Evolutionary conservation across 1,140 invertebrate species (phyloP).

Genomic region (Pseudobourletiella spinata): DNA sequence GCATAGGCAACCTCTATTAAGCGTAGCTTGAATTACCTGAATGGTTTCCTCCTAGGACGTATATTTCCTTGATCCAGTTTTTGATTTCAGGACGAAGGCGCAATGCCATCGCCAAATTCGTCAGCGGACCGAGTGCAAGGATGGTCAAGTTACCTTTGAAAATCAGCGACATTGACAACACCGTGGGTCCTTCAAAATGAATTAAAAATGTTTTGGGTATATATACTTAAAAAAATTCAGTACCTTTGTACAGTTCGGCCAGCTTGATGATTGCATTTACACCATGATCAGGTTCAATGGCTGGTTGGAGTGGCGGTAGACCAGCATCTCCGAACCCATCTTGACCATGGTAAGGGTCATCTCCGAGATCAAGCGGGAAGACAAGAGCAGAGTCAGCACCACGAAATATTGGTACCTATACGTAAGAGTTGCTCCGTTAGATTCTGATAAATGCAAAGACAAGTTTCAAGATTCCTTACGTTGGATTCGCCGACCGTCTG

Average conservation of each 20-base stretch:
- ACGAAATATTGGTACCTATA: slow-evolving; percentile 55
- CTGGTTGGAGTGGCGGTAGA: slow-evolving; percentile 22
- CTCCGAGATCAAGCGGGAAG: slow-evolving; percentile 30
- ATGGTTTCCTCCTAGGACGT: slow-evolving; percentile 68
- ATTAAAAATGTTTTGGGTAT: not conserved
- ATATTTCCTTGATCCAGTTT: slow-evolving; percentile 52
- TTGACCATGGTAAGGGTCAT: slow-evolving; percentile 46
- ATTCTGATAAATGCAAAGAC: no score
- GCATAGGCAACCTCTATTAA: no score
- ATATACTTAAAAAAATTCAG: not conserved
- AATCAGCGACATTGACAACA: not conserved
- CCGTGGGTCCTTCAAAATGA: not conserved
- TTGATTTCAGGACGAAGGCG: slow-evolving; percentile 56
- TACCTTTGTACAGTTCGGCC: slow-evolving; percentile 44
- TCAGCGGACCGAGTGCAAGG: slow-evolving; percentile 61
- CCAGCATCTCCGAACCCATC: slow-evolving; percentile 58
- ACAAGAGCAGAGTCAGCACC: slow-evolving; percentile 50
- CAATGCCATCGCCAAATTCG: slow-evolving; percentile 63
- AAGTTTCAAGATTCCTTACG: no score
- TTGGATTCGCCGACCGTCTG: slow-evolving; percentile 5
- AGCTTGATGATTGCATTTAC: slow-evolving; percentile 46
- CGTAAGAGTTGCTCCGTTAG: not conserved
- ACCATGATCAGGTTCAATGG: slow-evolving; percentile 40
- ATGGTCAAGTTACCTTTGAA: slow-evolving; percentile 47
- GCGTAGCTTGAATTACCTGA: no score